These are phyloP conservation scores for Mormyrus hasselquistii DNA, from an alignment of 2,797 vertebrate genomes.

Conservation along the genomic window DNA sequence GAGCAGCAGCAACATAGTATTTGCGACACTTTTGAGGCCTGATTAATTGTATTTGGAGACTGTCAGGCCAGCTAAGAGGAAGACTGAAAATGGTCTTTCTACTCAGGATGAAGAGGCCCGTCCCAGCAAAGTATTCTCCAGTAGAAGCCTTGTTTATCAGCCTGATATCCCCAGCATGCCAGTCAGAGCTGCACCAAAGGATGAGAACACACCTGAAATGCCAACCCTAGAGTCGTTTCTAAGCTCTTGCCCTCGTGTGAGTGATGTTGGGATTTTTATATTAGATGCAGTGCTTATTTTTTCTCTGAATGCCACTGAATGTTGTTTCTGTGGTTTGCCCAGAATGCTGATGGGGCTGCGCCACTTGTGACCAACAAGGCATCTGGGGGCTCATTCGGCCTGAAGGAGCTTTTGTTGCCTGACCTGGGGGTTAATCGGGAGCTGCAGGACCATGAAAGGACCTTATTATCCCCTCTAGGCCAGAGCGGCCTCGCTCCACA, in stretches of 20 bases:
- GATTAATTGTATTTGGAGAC: not conserved
- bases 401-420: slow-evolving; percentile 15
- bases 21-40: not conserved
- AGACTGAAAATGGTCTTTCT: not conserved
- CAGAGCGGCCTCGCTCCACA: slow-evolving; percentile 46
- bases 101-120: slow-evolving; percentile 16
- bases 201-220: slow-evolving; percentile 49
- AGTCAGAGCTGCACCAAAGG: slow-evolving; percentile 25
- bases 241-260: slow-evolving; percentile 47
- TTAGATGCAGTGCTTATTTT: not conserved
- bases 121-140: slow-evolving; percentile 20
- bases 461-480: slow-evolving; percentile 48
- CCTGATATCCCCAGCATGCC: slow-evolving; percentile 30
- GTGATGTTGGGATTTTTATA: not conserved
- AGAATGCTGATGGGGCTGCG: not conserved
- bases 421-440: slow-evolving; percentile 42
- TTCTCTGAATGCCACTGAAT: not conserved
- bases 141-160: not conserved
- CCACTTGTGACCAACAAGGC: not conserved
- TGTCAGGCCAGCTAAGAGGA: not conserved
- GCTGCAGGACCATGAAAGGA: slow-evolving; percentile 53
- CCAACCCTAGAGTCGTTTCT: slow-evolving; percentile 54
- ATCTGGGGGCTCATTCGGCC: not conserved
- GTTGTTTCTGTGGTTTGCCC: not conserved
- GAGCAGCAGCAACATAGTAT: not conserved